Base-by-base conservation (phyloP, 53 echinoderm and acorn worm genomes). In the Stichopus horrens region DNA sequence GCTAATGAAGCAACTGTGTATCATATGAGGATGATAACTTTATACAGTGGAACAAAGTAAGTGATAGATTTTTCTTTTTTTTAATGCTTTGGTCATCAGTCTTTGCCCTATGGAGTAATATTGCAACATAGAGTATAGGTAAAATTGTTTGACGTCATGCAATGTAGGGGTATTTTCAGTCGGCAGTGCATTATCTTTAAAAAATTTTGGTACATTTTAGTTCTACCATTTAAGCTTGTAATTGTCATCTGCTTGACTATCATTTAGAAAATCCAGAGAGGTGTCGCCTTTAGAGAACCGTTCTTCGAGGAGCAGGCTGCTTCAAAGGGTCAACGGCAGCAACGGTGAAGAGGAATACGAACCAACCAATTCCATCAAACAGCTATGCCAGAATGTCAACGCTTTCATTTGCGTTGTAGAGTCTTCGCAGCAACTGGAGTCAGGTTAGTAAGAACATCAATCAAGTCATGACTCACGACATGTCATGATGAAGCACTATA, bases 41-140 rank as follows among this genome's bases (percentile, higher is more conserved):
- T 97, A 52, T 97, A 97, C 89, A 95, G 95, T 7, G 97, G 93
- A 68, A 94, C 97, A 89, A 95, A 86, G 97, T 97, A 94, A 92
- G 88, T 88, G 5, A 52, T 19, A 7, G 16, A 6, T 13, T 0
- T 13, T 63, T 60, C 60, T 16, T 37, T 37, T 37, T 37, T 37
- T 37, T 37, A 37, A 37, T 37, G 37, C 37, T 37, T 37, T 37
- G 11, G 13, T 67, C 13, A 14, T 67, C 68, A 67, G 68, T n/a
- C n/a, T 14, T 11, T 67, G 68, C n/a, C n/a, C 68, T n/a, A 67
- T 67, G 4, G n/a, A 67, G n/a, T 14, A 11, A 67, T 14, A 65
- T 14, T 67, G 4, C 68, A 67, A 67, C 68, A 67, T 67, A n/a
- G 37, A 37, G 37, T 37, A 37, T 37, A 37, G 37, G 37, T 37